These are phyloP conservation scores for Drymonia ruficornis DNA, from an alignment of 2,888 invertebrate genomes.

Conservation along the genomic window DNA sequence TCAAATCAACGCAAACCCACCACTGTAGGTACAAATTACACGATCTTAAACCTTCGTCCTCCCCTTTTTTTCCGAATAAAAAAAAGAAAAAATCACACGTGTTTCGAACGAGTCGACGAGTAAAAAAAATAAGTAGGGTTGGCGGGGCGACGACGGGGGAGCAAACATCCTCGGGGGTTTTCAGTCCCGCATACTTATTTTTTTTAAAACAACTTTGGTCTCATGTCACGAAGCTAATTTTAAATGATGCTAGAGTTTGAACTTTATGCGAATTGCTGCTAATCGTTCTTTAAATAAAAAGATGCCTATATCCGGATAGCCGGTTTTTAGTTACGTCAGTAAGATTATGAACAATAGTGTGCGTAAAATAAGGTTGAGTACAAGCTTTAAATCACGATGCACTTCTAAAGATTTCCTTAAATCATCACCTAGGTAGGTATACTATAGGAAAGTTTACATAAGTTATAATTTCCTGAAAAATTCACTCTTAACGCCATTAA, in stretches of 20 bases:
- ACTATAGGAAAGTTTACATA: background rate
- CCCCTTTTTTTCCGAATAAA: slow-evolving; percentile 1
- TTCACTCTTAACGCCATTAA: background rate
- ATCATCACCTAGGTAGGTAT: too few species aligned
- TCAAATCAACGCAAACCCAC: background rate
- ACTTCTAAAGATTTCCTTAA: too few species aligned
- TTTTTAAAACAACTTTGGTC: background rate
- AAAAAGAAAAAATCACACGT: slow-evolving; percentile 5
- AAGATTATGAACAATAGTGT: too few species aligned
- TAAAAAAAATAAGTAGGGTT: slow-evolving; percentile 6
- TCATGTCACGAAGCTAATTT: slow-evolving; percentile 1
- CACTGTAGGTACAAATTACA: slow-evolving; percentile 3
- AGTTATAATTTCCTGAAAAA: background rate
- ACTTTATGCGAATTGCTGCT: too few species aligned
- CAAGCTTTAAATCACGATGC: too few species aligned
- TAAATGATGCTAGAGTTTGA: background rate
- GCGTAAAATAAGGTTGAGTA: too few species aligned
- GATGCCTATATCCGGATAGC: too few species aligned
- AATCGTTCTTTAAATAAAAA: too few species aligned
- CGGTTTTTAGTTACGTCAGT: too few species aligned
- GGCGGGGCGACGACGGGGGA: slow-evolving; percentile 5
- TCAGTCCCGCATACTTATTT: background rate
- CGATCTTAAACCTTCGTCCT: background rate
- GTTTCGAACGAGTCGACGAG: slow-evolving; percentile 3
- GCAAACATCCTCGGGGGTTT: background rate